Conservation (phyloP, 2,113 vertebrate species). For the Rhodinocichla rosea region DNA sequence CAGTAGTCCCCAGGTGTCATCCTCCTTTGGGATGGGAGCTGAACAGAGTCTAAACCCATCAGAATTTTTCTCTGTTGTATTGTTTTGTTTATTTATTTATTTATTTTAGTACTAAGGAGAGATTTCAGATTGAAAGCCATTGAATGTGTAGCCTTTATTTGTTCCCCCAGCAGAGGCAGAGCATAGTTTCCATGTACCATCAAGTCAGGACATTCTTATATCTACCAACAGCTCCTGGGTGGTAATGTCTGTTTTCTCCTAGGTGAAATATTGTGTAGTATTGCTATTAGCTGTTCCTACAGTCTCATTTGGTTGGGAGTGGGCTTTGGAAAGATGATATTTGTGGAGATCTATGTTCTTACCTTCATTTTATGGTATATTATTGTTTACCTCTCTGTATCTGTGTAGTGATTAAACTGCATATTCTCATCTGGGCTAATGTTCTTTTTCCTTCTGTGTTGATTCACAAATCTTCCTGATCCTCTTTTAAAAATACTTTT, state of each 20-base stretch:
- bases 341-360: not conserved
- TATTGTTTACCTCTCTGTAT: not conserved
- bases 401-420: not conserved
- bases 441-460: not conserved
- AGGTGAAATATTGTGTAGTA: not conserved
- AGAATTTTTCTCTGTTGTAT: not conserved
- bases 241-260: not conserved
- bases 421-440: not conserved
- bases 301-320: not conserved
- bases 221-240: not conserved
- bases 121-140: not conserved
- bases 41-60: not conserved
- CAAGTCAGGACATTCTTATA: not conserved
- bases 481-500: not conserved
- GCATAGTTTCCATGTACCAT: not conserved
- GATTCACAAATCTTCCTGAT: not conserved
- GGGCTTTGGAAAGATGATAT: not conserved
- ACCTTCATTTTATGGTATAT: constrained; percentile 13
- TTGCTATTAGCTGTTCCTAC: not conserved
- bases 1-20: not conserved
- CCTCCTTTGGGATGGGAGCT: not conserved
- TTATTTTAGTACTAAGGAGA: not conserved
- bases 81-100: not conserved
- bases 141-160: not conserved
- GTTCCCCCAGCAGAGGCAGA: not conserved